phyloP scores from a whole-genome alignment of 2,113 vertebrate genomes.

The Platichthys flesus region DNA sequence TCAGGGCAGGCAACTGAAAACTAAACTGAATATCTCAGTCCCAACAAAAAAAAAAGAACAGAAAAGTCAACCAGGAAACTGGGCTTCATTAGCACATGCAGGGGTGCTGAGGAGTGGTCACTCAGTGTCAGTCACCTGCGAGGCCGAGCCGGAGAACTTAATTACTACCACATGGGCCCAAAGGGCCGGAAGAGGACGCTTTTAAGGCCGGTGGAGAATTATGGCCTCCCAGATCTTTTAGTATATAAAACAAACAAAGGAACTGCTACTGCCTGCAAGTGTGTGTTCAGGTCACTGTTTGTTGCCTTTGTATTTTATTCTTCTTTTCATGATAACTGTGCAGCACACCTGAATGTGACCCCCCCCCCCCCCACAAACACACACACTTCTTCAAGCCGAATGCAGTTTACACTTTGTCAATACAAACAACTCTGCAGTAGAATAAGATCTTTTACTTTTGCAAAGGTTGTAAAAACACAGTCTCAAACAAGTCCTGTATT shows the following conservation, averaged over 20 bases:
- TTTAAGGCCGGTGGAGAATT: conserved; percentile 90
- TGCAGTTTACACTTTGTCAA: too few relatives aligned
- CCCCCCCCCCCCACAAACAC: too few relatives aligned
- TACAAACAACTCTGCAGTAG: too few relatives aligned
- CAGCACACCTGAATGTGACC: not conserved
- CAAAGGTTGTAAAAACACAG: too few relatives aligned
- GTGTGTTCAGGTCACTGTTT: conserved; percentile 31
- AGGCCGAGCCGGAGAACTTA: conserved; percentile 77
- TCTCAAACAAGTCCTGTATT: too few relatives aligned
- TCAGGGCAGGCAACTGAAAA: conserved; percentile 15
- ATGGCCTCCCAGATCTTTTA: conserved; percentile 91
- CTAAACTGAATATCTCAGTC: conserved; percentile 25
- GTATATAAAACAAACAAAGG: conserved; percentile 88
- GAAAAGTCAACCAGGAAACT: conserved; percentile 48
- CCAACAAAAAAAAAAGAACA: conserved; percentile 6
- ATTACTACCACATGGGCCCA: conserved; percentile 92
- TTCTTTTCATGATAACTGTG: conserved; percentile 18
- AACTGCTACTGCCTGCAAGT: conserved; percentile 87
- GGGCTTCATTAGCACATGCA: conserved; percentile 88
- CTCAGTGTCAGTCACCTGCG: conserved; percentile 76
- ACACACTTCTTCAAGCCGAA: not conserved
- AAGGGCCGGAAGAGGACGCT: conserved; percentile 84
- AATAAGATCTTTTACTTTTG: too few relatives aligned
- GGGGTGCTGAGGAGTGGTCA: conserved; percentile 76
- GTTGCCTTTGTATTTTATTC: conserved; percentile 28